Percentiles rank a stretch among this genome's conserved stretches.
Conservation (phyloP, 2,113 vertebrate genomes). For the Meles meles region DNA sequence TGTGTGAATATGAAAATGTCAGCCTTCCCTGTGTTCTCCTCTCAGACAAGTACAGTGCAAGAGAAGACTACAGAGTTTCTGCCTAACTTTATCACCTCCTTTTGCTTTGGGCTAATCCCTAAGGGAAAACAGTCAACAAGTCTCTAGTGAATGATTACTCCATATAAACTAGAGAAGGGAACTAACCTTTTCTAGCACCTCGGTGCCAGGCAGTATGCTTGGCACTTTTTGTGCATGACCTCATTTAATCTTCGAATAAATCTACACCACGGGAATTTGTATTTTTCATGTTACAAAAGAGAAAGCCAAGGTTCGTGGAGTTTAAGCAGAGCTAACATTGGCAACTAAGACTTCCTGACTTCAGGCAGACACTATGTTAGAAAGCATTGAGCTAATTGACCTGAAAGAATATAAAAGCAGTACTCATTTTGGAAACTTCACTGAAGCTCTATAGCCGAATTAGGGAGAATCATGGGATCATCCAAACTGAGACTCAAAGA, state of each 20-base stretch:
- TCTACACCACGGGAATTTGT: not conserved
- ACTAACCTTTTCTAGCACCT: not conserved
- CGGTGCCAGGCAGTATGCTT: not conserved
- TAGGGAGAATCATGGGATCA: not conserved
- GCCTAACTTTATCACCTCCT: not conserved
- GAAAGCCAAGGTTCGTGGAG: not conserved
- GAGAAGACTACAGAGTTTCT: not conserved
- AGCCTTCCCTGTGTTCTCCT: not conserved
- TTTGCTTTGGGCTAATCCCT: not conserved
- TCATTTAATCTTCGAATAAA: conserved; percentile 9
- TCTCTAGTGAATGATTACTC: not conserved
- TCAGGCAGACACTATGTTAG: not conserved
- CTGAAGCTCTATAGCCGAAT: not conserved
- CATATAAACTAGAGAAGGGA: not conserved
- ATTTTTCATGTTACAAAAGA: not conserved
- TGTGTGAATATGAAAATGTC: not conserved
- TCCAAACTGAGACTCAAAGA: not conserved
- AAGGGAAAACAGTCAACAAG: not conserved
- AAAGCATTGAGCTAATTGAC: not conserved
- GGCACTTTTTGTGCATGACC: not conserved
- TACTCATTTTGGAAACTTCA: not conserved
- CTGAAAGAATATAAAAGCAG: not conserved
- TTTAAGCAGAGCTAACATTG: not conserved
- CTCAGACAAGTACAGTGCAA: not conserved
- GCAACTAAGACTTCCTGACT: not conserved